Percentiles rank a stretch among this genome's conserved stretches.
phyloP scores from a whole-genome alignment of 2,888 invertebrate species.

The Anarsia innoxiella region DNA sequence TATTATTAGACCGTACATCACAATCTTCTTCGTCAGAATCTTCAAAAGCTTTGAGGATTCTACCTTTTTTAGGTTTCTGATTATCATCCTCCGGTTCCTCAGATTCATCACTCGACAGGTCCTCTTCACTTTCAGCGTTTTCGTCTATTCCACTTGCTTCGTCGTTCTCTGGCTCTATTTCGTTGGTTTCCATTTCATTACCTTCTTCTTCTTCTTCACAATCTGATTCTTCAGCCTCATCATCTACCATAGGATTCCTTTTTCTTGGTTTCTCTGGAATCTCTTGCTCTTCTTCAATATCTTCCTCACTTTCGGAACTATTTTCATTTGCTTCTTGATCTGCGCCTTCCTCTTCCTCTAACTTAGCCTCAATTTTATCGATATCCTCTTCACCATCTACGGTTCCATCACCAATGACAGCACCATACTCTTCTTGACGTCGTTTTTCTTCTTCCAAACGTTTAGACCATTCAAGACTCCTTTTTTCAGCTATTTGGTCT shows the following conservation, averaged over 20 bases:
- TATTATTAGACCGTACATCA: constrained; percentile 11
- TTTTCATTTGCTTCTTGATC: constrained; percentile 41
- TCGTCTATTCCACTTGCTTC: constrained; percentile 11
- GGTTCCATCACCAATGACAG: constrained; percentile 40
- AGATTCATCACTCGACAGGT: constrained; percentile 34
- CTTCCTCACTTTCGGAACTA: constrained; percentile 60
- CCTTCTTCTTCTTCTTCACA: constrained; percentile 38
- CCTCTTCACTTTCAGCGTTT: constrained; percentile 37
- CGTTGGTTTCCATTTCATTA: constrained; percentile 18
- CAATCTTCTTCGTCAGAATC: constrained; percentile 63
- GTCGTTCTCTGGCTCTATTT: constrained; percentile 20
- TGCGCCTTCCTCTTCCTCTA: constrained; percentile 41
- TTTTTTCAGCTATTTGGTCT: constrained; percentile 80
- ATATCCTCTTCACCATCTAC: constrained; percentile 58
- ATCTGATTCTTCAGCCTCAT: constrained; percentile 71
- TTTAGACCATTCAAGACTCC: constrained; percentile 81
- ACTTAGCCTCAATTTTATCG: constrained; percentile 55
- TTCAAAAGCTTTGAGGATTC: constrained; percentile 67
- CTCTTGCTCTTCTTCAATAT: constrained; percentile 49
- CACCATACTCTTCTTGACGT: constrained; percentile 54
- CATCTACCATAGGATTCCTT: constrained; percentile 54
- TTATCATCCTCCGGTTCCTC: constrained; percentile 48
- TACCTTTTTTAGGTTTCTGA: constrained; percentile 44
- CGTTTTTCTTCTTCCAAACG: constrained; percentile 70
- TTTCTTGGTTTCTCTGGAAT: constrained; percentile 47